A percentile compares a stretch with the other conserved stretches of the same genome.
Evolutionary conservation across 2,797 vertebrate genomes (phyloP).

Genomic region (Cossypha heuglini): DNA sequence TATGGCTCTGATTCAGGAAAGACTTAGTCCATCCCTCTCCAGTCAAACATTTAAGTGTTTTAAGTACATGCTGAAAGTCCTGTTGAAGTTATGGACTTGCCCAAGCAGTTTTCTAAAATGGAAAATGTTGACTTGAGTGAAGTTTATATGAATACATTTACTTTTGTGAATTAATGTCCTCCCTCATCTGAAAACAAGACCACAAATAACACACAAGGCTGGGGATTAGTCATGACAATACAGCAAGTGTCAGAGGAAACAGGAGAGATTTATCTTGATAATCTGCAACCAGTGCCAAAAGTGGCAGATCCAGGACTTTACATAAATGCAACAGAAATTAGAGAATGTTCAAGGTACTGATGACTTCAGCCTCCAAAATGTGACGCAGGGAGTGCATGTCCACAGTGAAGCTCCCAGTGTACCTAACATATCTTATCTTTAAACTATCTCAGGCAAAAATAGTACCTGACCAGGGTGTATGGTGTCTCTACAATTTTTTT

Average conservation of each 20-base stretch:
- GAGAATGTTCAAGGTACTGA: not conserved
- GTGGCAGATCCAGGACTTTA: not conserved
- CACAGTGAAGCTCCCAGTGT: not conserved
- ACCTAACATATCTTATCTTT: not conserved
- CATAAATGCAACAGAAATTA: not conserved
- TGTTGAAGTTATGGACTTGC: not conserved
- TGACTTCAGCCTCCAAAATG: not conserved
- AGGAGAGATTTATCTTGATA: not conserved
- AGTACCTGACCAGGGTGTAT: not conserved
- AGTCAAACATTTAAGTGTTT: constrained; percentile 21
- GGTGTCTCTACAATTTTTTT: not conserved
- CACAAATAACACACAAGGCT: not conserved
- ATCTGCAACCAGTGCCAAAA: not conserved
- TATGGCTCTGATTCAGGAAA: constrained; percentile 2
- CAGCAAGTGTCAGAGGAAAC: not conserved
- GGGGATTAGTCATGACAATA: not conserved
- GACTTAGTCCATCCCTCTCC: not conserved
- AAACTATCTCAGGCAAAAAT: not conserved
- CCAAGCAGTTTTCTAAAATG: not conserved
- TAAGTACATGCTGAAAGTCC: constrained; percentile 3
- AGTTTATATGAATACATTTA: not conserved
- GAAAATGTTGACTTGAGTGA: not conserved
- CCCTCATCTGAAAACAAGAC: not conserved
- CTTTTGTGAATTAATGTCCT: not conserved
- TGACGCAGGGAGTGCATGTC: not conserved